Evolutionary conservation across 2,797 vertebrate species (phyloP).

Genomic region (Paedocypris micromegethes): DNA sequence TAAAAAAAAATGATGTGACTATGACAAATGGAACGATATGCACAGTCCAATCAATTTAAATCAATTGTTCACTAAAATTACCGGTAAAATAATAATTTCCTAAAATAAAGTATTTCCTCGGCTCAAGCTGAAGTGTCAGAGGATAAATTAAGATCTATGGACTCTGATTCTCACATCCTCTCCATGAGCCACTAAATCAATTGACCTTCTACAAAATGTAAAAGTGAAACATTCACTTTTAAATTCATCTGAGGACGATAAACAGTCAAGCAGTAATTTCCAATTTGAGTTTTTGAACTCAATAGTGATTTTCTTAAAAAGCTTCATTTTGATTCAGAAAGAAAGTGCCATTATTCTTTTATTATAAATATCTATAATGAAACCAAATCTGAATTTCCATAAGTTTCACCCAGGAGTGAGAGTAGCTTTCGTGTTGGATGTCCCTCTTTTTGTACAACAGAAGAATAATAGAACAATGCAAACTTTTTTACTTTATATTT

Average conservation of each 20-base stretch:
- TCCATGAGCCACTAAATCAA: neutral
- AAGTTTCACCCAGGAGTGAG: no score
- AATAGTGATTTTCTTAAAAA: no score
- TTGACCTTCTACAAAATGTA: constrained; percentile 3
- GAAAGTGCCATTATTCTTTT: no score
- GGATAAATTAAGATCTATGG: constrained; percentile 55
- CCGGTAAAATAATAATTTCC: constrained; percentile 33
- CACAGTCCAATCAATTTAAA: constrained; percentile 48
- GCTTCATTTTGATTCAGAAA: no score
- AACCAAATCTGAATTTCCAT: no score
- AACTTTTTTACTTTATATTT: no score
- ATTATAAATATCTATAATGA: no score
- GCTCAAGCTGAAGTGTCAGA: constrained; percentile 49
- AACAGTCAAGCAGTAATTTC: no score
- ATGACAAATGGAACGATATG: constrained; percentile 47
- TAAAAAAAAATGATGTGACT: constrained; percentile 37
- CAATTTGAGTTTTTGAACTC: no score
- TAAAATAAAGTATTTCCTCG: constrained; percentile 38
- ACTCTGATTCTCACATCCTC: constrained; percentile 38
- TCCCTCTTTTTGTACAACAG: no score
- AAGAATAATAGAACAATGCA: no score
- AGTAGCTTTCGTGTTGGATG: no score
- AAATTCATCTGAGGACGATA: neutral
- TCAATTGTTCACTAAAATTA: constrained; percentile 47
- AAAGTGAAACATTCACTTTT: constrained; percentile 5